Conservation (phyloP, 2,113 vertebrate genomes). For the Psilopsiagon aurifrons region DNA sequence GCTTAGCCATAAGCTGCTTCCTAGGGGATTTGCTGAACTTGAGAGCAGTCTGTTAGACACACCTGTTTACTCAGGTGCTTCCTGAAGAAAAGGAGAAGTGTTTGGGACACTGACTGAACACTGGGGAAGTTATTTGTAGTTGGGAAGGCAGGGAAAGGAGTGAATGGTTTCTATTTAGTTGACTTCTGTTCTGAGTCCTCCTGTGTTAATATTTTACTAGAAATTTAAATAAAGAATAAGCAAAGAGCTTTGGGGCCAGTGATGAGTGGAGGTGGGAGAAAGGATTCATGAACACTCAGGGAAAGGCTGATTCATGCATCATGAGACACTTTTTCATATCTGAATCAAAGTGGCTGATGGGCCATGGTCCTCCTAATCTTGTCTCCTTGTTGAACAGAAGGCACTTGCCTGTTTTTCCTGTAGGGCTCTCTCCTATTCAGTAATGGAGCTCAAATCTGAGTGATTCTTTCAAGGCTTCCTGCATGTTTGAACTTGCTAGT, state of each 20-base stretch:
- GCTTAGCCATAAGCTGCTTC: background rate
- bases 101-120: background rate
- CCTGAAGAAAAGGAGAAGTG: background rate
- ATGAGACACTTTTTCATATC: background rate
- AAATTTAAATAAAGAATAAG: background rate
- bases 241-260: background rate
- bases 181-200: background rate
- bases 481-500: background rate
- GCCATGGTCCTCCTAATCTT: background rate
- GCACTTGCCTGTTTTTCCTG: background rate
- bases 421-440: background rate
- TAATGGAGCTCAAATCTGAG: background rate
- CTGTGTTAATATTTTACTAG: background rate
- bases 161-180: background rate
- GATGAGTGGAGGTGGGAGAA: background rate
- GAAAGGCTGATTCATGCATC: background rate
- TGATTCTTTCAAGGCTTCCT: background rate
- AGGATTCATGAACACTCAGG: background rate
- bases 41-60: background rate
- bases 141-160: background rate
- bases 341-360: background rate
- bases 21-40: background rate
- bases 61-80: constrained; percentile 17
- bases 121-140: background rate
- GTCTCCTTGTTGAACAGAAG: background rate